phyloP scores from a whole-genome alignment of 2,113 vertebrate species.

The Cyanoderma ruficeps region DNA sequence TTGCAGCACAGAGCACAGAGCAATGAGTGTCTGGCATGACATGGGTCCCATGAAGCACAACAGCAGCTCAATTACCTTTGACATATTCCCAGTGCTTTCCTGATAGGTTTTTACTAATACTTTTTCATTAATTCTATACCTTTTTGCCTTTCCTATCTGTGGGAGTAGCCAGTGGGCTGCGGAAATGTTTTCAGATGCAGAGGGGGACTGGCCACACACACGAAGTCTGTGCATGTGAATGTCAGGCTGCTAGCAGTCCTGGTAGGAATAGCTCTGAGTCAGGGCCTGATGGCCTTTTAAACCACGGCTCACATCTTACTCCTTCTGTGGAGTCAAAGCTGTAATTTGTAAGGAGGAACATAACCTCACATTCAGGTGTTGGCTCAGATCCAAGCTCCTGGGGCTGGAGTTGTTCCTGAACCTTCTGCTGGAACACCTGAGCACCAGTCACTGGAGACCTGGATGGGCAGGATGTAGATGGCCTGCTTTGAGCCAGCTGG shows the following conservation, averaged over 20 bases:
- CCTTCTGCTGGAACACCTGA: neutral
- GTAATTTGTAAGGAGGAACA: neutral
- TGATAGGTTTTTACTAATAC: neutral
- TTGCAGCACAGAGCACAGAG: neutral
- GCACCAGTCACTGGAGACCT: neutral
- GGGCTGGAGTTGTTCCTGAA: neutral
- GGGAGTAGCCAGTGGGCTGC: neutral
- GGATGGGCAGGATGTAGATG: neutral
- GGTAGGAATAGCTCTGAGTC: neutral
- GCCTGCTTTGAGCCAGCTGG: neutral
- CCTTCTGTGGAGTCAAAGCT: neutral
- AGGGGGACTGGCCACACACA: neutral
- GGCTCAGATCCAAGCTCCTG: neutral
- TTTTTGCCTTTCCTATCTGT: neutral
- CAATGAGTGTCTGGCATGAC: neutral
- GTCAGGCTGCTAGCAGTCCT: fast-evolving
- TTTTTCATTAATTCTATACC: neutral
- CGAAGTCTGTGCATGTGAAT: fast-evolving
- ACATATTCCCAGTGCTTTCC: neutral
- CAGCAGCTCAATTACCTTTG: neutral
- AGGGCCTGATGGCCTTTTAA: neutral
- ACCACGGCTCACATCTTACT: neutral
- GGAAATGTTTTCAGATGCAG: neutral
- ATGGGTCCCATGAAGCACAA: neutral
- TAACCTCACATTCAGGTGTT: neutral